Evolutionary conservation across 2,113 vertebrate species (phyloP).

Genomic region (rabbit (Oryctolagus cuniculus)): mOryCun1.1 NC_091436.1:53126001-53126500

Average conservation of each 20-base stretch:
- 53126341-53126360: constrained; percentile 73
- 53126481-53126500: neutral
- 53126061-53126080: neutral
- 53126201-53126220: constrained; percentile 56
- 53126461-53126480: neutral
- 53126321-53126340: neutral
- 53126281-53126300: constrained; percentile 76
- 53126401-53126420: neutral
- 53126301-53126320: constrained; percentile 61
- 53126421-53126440: constrained; percentile 31
- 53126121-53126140: neutral
- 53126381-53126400: constrained; percentile 61
- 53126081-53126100: neutral
- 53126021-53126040: neutral
- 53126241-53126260: constrained; percentile 81
- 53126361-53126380: constrained; percentile 48
- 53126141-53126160: neutral
- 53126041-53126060: neutral
- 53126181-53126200: neutral
- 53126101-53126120: neutral
- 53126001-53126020: constrained; percentile 39
- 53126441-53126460: neutral
- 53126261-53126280: constrained; percentile 78
- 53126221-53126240: constrained; percentile 59
- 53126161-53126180: constrained; percentile 7